Evolutionary conservation across 1,140 invertebrate genomes (phyloP).

Genomic region (Ostrea edulis): DNA sequence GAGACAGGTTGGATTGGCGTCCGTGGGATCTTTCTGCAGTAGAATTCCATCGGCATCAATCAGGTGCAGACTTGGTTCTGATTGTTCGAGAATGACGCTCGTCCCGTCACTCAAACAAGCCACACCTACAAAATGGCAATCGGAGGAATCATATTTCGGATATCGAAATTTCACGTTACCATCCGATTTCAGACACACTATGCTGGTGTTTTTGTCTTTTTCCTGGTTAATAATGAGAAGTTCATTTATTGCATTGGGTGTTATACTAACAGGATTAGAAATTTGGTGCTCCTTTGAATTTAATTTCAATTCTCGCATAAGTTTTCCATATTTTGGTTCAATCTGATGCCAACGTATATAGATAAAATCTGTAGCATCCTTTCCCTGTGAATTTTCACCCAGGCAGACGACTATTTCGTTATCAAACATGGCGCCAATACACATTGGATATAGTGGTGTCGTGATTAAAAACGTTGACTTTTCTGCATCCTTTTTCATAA

Average conservation of each 20-base stretch:
- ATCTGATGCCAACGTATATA: not conserved
- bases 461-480: not conserved
- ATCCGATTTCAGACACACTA: not conserved
- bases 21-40: not conserved
- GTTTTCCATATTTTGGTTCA: not conserved
- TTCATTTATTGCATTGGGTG: not conserved
- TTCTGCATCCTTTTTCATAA: not conserved
- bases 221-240: not conserved
- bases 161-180: not conserved
- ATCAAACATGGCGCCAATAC: not conserved
- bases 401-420: not conserved
- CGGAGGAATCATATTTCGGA: not conserved
- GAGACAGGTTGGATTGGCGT: not conserved
- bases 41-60: not conserved
- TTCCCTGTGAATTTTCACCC: not conserved
- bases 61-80: not conserved
- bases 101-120: conserved; percentile 3
- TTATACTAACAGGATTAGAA: not conserved
- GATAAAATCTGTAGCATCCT: not conserved
- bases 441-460: not conserved
- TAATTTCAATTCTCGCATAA: not conserved
- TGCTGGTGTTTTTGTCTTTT: not conserved
- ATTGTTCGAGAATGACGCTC: not conserved
- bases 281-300: not conserved
- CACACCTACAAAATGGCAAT: not conserved